Conservation (phyloP, 2,888 invertebrate species). For the Lysandra bellargus region DNA sequence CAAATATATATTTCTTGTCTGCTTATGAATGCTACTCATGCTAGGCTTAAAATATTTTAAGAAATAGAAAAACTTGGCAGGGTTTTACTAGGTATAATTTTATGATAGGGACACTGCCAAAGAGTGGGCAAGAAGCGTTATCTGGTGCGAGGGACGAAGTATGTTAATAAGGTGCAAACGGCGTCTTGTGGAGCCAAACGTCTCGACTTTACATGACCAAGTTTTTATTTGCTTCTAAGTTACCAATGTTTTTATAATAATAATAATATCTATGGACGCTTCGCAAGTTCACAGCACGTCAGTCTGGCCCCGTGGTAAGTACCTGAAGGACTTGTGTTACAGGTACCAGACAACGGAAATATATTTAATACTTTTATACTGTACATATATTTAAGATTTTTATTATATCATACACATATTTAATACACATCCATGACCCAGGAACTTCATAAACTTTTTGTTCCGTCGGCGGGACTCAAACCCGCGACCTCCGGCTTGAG, state of each 20-base stretch:
- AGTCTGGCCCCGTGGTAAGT: too few species aligned
- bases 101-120: not conserved
- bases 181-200: constrained; percentile 9
- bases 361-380: too few species aligned
- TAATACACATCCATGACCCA: too few species aligned
- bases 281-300: too few species aligned
- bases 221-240: not conserved
- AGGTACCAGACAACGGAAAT: too few species aligned
- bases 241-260: not conserved
- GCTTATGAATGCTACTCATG: not conserved
- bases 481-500: too few species aligned
- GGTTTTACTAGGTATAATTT: constrained; percentile 6
- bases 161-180: constrained; percentile 28
- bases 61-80: not conserved
- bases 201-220: not conserved
- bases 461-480: too few species aligned
- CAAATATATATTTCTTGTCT: not conserved
- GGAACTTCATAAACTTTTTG: too few species aligned
- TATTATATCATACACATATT: too few species aligned
- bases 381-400: too few species aligned
- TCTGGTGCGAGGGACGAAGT: not conserved
- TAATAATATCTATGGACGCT: too few species aligned
- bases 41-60: not conserved
- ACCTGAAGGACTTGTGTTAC: too few species aligned
- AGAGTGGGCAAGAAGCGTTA: not conserved